Evolutionary conservation across 2,113 vertebrate genomes (phyloP).

Genomic region (Ceyx margarethae): DNA sequence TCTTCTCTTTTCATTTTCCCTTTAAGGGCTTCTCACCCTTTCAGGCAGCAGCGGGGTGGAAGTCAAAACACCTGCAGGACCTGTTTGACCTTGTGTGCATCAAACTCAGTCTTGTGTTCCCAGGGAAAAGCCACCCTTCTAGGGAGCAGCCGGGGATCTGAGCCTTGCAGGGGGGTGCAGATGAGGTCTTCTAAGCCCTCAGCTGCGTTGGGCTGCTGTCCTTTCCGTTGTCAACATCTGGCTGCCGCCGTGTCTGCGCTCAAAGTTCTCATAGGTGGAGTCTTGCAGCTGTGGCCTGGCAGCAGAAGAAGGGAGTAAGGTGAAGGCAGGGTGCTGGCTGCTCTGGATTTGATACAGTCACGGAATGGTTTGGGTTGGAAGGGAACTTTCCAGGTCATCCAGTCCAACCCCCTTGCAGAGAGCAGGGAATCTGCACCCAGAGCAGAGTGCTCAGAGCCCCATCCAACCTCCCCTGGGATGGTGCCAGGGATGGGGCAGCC

Average conservation of each 20-base stretch:
- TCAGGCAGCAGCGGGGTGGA: background rate
- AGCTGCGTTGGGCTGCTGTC: background rate
- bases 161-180: fast-evolving
- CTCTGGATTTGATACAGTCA: background rate
- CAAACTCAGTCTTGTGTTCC: fast-evolving
- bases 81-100: background rate
- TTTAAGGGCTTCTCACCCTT: background rate
- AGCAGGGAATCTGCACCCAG: background rate
- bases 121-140: background rate
- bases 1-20: background rate
- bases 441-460: background rate
- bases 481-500: background rate
- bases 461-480: background rate
- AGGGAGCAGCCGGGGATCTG: fast-evolving
- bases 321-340: background rate
- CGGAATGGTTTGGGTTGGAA: too few species aligned
- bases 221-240: background rate
- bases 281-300: conserved; percentile 69
- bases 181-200: background rate
- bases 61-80: fast-evolving
- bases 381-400: background rate
- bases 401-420: background rate
- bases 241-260: background rate
- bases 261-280: conserved; percentile 75
- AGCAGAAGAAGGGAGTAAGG: background rate